phyloP scores from a whole-genome alignment of 2,888 invertebrate genomes.

The Danaus chrysippus region DNA sequence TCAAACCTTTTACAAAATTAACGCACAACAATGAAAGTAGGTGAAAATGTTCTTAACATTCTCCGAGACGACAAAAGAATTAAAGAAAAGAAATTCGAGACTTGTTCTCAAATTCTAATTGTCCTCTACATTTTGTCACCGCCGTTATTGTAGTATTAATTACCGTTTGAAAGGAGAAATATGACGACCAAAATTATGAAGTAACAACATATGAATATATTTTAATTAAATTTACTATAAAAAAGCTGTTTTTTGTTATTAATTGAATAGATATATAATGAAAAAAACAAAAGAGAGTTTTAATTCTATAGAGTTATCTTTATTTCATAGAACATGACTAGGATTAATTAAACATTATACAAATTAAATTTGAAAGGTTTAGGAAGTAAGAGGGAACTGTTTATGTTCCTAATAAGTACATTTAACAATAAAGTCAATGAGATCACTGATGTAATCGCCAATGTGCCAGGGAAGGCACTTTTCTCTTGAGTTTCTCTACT shows the following conservation, averaged over 20 bases:
- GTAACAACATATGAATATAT: no score
- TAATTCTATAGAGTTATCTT: no score
- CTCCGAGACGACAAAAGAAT: not conserved
- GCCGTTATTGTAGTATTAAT: not conserved
- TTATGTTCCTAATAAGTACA: not conserved
- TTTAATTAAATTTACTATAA: no score
- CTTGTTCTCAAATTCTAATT: no score
- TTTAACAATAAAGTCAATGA: conserved; percentile 47
- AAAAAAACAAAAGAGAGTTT: no score
- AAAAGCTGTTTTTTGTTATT: no score
- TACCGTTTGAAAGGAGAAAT: not conserved
- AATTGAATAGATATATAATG: no score
- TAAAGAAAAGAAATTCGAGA: conserved; percentile 1
- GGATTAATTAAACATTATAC: no score
- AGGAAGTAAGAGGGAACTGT: conserved; percentile 22
- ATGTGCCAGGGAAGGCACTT: conserved; percentile 57
- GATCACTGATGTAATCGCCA: conserved; percentile 69
- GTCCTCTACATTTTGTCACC: no score
- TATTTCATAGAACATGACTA: no score
- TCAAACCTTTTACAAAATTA: not conserved
- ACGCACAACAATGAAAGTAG: not conserved
- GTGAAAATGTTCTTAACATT: not conserved
- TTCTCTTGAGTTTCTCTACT: conserved; percentile 70
- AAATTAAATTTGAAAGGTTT: not conserved
- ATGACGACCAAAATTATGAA: no score